These are phyloP conservation scores for Heterotis niloticus DNA, from an alignment of 2,113 vertebrate genomes.

Conservation along the genomic window DNA sequence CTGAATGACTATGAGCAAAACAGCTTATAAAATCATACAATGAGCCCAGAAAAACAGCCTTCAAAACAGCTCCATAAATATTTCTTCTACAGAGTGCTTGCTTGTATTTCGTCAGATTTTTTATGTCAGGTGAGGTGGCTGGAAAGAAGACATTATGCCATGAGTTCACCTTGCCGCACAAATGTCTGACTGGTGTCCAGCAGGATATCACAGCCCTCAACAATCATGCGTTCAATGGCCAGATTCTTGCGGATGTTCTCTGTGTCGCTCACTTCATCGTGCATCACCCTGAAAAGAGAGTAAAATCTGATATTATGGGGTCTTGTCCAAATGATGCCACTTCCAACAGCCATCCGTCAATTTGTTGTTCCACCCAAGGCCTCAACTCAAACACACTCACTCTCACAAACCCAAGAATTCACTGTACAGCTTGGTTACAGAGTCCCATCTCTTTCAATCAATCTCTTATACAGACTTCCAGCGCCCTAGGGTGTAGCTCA, in stretches of 20 bases:
- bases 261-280: constrained; percentile 95
- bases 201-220: constrained; percentile 94
- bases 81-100: not conserved
- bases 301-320: constrained; percentile 14
- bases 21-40: too few relatives aligned
- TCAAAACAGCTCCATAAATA: too few relatives aligned
- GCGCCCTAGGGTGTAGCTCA: constrained; percentile 32
- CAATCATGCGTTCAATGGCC: constrained; percentile 94
- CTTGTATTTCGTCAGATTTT: not conserved
- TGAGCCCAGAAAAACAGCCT: not conserved
- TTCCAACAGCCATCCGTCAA: not conserved
- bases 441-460: not conserved
- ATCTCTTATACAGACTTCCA: not conserved
- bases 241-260: constrained; percentile 97
- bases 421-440: not conserved
- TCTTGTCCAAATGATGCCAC: not conserved
- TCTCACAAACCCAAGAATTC: not conserved
- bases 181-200: constrained; percentile 95
- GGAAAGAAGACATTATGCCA: constrained; percentile 28
- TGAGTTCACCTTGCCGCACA: constrained; percentile 82
- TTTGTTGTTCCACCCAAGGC: not conserved
- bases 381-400: not conserved
- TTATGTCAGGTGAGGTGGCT: not conserved
- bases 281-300: constrained; percentile 79
- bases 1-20: too few relatives aligned